Conservation (phyloP, 92 coral and sea anemone genomes). For the Anthopleura xanthogrammica region DNA sequence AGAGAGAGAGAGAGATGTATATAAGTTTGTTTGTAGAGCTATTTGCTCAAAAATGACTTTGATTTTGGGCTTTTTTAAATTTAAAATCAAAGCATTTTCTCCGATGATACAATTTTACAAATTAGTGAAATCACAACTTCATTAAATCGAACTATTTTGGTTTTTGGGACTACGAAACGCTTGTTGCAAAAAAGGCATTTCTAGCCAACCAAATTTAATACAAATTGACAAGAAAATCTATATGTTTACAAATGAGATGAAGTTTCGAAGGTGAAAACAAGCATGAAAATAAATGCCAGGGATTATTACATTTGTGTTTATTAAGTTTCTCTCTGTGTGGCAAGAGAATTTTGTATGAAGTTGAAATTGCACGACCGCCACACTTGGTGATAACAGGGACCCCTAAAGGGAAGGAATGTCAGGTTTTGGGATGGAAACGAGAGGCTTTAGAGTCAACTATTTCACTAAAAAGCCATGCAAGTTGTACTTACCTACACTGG, state of each 20-base stretch:
- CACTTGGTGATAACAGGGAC: not conserved
- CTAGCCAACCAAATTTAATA: not conserved
- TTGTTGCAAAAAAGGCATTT: not conserved
- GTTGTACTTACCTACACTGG: not conserved
- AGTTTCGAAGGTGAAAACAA: not conserved
- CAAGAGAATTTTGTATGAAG: not conserved
- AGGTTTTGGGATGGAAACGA: not conserved
- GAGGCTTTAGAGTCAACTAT: not conserved
- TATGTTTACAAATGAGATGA: conserved; percentile 2
- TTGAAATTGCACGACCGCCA: not conserved
- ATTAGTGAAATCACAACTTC: too few species aligned
- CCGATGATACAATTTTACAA: too few species aligned
- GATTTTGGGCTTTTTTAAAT: not conserved
- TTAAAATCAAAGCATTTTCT: too few species aligned
- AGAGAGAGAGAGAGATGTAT: too few species aligned
- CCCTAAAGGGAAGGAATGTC: not conserved
- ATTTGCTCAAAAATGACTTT: not conserved
- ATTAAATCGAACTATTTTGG: too few species aligned
- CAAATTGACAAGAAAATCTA: conserved; percentile 5
- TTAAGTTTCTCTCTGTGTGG: not conserved
- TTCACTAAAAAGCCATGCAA: not conserved
- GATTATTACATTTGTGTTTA: not conserved
- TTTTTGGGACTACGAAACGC: too few species aligned
- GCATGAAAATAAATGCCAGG: not conserved
- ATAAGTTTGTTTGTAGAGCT: not conserved